Conservation (phyloP, 2,888 invertebrate species). For the Clistopyga incitator region DNA sequence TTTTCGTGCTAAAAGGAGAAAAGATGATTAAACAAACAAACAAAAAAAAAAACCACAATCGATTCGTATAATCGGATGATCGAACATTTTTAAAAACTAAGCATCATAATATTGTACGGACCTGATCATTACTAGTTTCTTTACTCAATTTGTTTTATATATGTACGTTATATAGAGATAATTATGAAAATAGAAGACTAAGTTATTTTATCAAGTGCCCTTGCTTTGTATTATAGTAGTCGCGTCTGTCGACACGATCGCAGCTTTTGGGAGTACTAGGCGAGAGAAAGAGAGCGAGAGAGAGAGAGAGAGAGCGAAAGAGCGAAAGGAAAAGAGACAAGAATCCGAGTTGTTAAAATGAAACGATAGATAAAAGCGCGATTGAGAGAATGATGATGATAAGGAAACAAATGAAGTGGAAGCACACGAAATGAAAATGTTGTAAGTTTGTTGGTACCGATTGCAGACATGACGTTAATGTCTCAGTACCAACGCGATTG, state of each 20-base stretch:
- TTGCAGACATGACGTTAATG: conserved; percentile 51
- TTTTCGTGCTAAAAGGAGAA: conserved; percentile 70
- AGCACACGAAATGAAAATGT: conserved; percentile 56
- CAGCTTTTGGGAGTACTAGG: conserved; percentile 79
- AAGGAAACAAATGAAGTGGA: conserved; percentile 58
- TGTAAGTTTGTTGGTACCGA: conserved; percentile 48
- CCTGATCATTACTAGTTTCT: conserved; percentile 81
- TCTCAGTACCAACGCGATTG: conserved; percentile 55
- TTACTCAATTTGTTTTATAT: conserved; percentile 83
- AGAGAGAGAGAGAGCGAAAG: conserved; percentile 30
- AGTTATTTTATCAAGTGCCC: conserved; percentile 88
- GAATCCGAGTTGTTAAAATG: conserved; percentile 67
- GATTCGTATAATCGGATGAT: conserved; percentile 54
- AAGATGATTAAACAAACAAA: conserved; percentile 26
- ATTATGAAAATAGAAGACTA: conserved; percentile 85
- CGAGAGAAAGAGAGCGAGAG: conserved; percentile 27
- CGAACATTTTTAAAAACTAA: conserved; percentile 71
- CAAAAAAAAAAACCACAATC: conserved; percentile 45
- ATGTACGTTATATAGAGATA: conserved; percentile 83
- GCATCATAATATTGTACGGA: conserved; percentile 80
- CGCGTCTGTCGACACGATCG: conserved; percentile 82
- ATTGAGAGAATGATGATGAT: conserved; percentile 76
- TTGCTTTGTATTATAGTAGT: conserved; percentile 87
- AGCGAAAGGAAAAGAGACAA: conserved; percentile 55
- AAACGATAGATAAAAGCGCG: conserved; percentile 72